Percentiles rank a stretch among this genome's conserved stretches.
phyloP scores from a whole-genome alignment of 2,888 invertebrate species.

The Agriotes lineatus region DNA sequence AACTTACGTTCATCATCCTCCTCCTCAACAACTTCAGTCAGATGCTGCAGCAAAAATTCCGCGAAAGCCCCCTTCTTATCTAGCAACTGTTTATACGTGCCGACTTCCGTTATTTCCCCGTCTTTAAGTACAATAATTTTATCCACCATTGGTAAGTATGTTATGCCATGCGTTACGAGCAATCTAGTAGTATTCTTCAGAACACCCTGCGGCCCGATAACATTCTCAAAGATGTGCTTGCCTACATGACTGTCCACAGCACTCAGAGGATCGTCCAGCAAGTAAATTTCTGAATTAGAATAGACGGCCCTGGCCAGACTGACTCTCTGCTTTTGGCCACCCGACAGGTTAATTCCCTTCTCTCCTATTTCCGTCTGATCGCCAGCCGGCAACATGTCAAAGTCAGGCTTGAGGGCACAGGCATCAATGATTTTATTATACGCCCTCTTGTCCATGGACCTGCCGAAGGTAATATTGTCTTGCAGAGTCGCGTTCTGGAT shows the following conservation, averaged over 20 bases:
- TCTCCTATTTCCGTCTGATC: constrained; percentile 99
- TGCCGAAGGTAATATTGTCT: constrained; percentile 95
- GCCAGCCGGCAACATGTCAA: constrained; percentile 94
- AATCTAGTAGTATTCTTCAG: constrained; percentile 86
- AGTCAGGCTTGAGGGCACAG: constrained; percentile 93
- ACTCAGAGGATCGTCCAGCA: constrained; percentile 95
- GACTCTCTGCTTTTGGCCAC: constrained; percentile 92
- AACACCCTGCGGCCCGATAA: constrained; percentile 84
- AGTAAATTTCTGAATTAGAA: constrained; percentile 87
- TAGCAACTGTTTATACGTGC: constrained; percentile 90
- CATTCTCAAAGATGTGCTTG: constrained; percentile 96
- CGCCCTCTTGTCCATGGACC: constrained; percentile 74
- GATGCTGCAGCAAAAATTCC: constrained; percentile 85
- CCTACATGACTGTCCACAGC: constrained; percentile 98
- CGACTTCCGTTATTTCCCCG: constrained; percentile 89
- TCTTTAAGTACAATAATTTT: constrained; percentile 90
- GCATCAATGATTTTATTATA: constrained; percentile 89
- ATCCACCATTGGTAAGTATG: constrained; percentile 91
- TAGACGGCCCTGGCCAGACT: constrained; percentile 94
- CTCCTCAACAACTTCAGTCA: constrained; percentile 73
- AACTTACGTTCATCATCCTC: constrained; percentile 64
- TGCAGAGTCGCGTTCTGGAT: constrained; percentile 95
- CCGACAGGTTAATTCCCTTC: constrained; percentile 86
- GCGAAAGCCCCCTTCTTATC: constrained; percentile 88
- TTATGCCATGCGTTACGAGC: constrained; percentile 95